Conservation (phyloP, 1,140 invertebrate genomes). For the Tetraneura akinire region DNA sequence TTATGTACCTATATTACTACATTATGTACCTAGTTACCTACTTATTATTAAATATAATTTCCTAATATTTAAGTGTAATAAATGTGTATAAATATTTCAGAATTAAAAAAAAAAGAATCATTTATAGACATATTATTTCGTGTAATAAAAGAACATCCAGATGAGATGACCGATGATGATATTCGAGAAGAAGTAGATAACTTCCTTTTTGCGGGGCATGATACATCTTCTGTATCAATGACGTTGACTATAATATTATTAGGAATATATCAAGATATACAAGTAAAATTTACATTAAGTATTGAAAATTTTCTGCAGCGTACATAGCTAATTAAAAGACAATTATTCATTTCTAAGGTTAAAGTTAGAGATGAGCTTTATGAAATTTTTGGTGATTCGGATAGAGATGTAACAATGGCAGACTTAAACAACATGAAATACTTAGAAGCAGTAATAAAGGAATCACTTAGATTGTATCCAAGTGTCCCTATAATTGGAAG, state of each 20-base stretch:
- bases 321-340: too few species aligned
- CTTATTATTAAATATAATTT: not conserved
- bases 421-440: slow-evolving; percentile 66
- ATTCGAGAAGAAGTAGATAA: slow-evolving; percentile 54
- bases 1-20: too few species aligned
- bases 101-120: not conserved
- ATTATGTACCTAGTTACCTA: too few species aligned
- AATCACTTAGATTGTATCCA: slow-evolving; percentile 67
- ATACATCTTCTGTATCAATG: slow-evolving; percentile 75
- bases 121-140: slow-evolving; percentile 65
- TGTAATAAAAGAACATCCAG: slow-evolving; percentile 58
- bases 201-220: slow-evolving; percentile 65
- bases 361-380: slow-evolving; percentile 65
- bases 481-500: slow-evolving; percentile 66
- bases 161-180: slow-evolving; percentile 55
- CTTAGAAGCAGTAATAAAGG: slow-evolving; percentile 67
- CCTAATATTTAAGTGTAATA: too few species aligned
- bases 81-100: not conserved
- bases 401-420: slow-evolving; percentile 60
- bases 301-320: too few species aligned
- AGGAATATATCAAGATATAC: slow-evolving; percentile 67
- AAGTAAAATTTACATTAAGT: slow-evolving; percentile 58
- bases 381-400: slow-evolving; percentile 61
- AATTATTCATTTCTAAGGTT: slow-evolving; percentile 59
- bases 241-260: slow-evolving; percentile 70